A percentile compares a stretch with the other conserved stretches of the same genome.
These are phyloP conservation scores for Stenurella melanura DNA, from an alignment of 2,888 invertebrate species.

Conservation along the genomic window DNA sequence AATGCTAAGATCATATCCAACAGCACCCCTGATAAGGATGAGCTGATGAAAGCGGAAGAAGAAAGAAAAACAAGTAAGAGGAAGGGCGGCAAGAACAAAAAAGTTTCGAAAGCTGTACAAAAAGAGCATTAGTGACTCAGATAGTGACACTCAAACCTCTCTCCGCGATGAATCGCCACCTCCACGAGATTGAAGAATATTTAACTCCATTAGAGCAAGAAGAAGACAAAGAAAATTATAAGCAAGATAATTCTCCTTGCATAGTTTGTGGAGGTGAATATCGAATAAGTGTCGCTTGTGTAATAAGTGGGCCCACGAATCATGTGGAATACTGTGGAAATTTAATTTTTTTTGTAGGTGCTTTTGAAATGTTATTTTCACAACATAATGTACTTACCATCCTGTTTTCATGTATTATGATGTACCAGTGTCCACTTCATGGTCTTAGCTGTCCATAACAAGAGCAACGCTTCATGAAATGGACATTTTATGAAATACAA, in stretches of 20 bases:
- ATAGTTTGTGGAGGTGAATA: conserved; percentile 11
- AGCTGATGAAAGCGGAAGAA: background rate
- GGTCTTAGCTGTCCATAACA: conserved; percentile 39
- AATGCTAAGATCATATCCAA: conserved; percentile 42
- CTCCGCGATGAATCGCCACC: background rate
- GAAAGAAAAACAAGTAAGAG: background rate
- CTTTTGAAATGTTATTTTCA: conserved; percentile 29
- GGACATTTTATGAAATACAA: too few species aligned
- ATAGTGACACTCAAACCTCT: background rate
- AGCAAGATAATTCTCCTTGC: conserved; percentile 30
- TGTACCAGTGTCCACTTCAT: conserved; percentile 39
- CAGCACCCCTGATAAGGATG: conserved; percentile 40
- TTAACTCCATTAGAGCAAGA: conserved; percentile 22
- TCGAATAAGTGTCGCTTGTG: conserved; percentile 26
- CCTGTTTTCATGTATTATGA: conserved; percentile 37
- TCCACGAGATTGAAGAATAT: conserved; percentile 44
- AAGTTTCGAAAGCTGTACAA: background rate
- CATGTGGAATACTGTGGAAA: conserved; percentile 38
- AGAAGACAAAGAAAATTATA: conserved; percentile 13
- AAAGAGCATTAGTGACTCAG: too few species aligned
- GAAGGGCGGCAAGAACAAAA: background rate
- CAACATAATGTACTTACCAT: background rate
- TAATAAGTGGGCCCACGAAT: too few species aligned
- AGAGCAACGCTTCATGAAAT: too few species aligned
- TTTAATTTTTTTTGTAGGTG: conserved; percentile 34